Conservation (phyloP, 2,888 invertebrate species). For the Aporophyla lueneburgensis region DNA sequence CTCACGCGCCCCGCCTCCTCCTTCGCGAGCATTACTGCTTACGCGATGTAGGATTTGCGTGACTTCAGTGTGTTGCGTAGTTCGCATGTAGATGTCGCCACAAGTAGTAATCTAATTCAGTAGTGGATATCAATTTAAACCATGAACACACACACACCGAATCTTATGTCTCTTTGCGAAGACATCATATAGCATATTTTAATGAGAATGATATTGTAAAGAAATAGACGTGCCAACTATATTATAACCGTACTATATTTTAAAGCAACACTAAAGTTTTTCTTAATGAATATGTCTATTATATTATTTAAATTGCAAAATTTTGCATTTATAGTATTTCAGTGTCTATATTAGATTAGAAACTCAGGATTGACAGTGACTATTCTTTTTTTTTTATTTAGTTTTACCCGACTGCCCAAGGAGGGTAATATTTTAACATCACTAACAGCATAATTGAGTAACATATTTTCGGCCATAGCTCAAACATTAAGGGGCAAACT, state of each 20-base stretch:
- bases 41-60: background rate
- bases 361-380: conserved; percentile 23
- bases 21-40: too few relatives aligned
- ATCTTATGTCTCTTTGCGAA: background rate
- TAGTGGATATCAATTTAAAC: background rate
- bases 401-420: background rate
- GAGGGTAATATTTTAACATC: conserved; percentile 1
- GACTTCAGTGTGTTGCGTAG: background rate
- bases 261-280: background rate
- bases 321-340: conserved; percentile 28
- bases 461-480: background rate
- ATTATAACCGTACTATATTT: conserved; percentile 11
- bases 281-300: conserved; percentile 3
- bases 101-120: background rate
- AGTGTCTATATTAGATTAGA: conserved; percentile 49
- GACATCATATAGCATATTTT: conserved; percentile 4
- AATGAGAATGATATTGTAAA: conserved; percentile 26
- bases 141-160: background rate
- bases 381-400: conserved; percentile 31
- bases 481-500: too few relatives aligned
- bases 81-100: background rate
- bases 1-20: too few relatives aligned
- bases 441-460: background rate
- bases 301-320: conserved; percentile 23
- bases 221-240: conserved; percentile 43